Conservation (phyloP, 2,113 vertebrate species). For the Oenanthe oenanthe region DNA sequence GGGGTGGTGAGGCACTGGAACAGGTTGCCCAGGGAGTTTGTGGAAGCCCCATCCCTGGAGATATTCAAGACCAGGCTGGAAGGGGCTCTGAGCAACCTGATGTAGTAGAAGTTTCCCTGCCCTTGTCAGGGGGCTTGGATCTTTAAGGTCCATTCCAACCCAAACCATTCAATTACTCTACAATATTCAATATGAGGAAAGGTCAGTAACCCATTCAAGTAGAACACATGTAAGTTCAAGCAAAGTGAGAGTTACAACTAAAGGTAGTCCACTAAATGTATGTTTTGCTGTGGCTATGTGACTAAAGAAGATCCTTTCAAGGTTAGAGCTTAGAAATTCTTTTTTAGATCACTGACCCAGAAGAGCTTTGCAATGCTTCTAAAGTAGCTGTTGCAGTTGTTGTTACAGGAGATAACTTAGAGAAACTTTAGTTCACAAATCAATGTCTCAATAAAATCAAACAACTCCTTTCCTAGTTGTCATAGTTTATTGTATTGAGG, state of each 20-base stretch:
- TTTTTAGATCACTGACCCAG: not conserved
- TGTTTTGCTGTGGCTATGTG: not conserved
- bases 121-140: not conserved
- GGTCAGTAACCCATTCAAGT: not conserved
- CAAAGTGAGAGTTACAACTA: not conserved
- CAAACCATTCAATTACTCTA: not conserved
- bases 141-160: not conserved
- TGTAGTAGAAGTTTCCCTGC: not conserved
- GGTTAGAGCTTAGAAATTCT: not conserved
- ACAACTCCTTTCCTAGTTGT: not conserved
- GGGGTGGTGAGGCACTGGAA: not conserved
- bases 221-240: not conserved
- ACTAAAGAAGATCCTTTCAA: not conserved
- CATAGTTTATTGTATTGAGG: slow-evolving; percentile 26
- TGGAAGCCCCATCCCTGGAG: not conserved
- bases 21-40: not conserved
- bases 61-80: not conserved
- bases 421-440: slow-evolving; percentile 43
- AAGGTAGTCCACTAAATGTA: not conserved
- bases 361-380: not conserved
- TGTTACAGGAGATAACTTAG: not conserved
- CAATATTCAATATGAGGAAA: not conserved
- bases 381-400: not conserved
- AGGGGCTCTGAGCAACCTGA: not conserved
- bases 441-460: slow-evolving; percentile 39